Conservation (phyloP, 2,888 invertebrate genomes). For the Heliconius ismenius region DNA sequence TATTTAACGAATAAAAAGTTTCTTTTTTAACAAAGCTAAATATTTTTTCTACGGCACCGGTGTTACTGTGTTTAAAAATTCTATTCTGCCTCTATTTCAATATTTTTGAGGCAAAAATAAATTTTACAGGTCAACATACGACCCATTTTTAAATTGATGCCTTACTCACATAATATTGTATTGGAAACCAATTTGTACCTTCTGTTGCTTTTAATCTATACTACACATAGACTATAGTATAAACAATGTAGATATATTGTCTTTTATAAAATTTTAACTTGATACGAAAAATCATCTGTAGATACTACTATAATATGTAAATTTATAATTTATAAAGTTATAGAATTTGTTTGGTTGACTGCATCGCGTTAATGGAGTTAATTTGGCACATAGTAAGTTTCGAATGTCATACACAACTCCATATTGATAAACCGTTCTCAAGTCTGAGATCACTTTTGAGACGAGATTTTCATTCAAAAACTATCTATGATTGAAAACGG, state of each 20-base stretch:
- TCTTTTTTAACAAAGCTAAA: background rate
- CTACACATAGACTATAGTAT: background rate
- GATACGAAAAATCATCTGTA: too few relatives aligned
- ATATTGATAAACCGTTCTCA: too few relatives aligned
- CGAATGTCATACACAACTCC: too few relatives aligned
- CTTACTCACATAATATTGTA: constrained; percentile 15
- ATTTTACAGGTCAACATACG: constrained; percentile 1
- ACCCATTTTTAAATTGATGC: constrained; percentile 10
- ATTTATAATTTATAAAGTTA: too few relatives aligned
- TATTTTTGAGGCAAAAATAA: constrained; percentile 9
- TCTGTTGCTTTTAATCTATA: background rate
- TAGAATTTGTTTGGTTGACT: too few relatives aligned
- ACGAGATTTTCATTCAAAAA: too few relatives aligned
- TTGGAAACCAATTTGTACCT: constrained; percentile 17
- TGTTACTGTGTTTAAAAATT: constrained; percentile 1
- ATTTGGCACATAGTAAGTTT: too few relatives aligned
- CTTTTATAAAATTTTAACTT: background rate
- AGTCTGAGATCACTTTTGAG: too few relatives aligned
- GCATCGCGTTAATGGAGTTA: too few relatives aligned
- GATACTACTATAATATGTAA: too few relatives aligned
- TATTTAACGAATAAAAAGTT: background rate
- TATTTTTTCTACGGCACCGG: background rate
- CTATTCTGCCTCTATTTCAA: constrained; percentile 1
- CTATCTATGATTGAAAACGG: too few relatives aligned
- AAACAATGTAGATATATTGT: background rate